Base-by-base conservation (phyloP, 2,888 invertebrate species). In the Stenolophus ochropezus region DNA sequence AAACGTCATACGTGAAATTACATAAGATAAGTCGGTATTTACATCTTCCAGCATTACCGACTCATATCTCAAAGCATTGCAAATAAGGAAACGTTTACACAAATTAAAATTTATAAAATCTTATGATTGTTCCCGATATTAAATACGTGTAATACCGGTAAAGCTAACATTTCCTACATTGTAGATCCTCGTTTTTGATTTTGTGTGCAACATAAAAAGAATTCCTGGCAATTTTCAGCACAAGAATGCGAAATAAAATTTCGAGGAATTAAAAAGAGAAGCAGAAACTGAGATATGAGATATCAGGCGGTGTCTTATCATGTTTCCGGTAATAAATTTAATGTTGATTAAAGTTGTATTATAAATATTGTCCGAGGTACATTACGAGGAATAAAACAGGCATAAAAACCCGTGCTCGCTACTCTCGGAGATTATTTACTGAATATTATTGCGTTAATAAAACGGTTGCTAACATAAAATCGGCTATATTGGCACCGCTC, bases 381-480 rank as follows among this genome's bases (percentile, higher is more conserved):
- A 61, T 61, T 61, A 61, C 61, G 21, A 14, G 4, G 23, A 69
- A 18, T 69, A 69, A 69, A 69, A 61, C 61, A 21, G 25, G 11
- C 61, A 23, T 61, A 61, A 61, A 56, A 61, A 61, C 8, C 65
- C 33, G 20, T 33, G 27, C 33, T 18, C 65, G 65, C 1, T 18
- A 33, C 16, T 61, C 61, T 27, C 14, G 65, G 25, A 74, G 74
- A 74, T 74, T 53, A 74, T 74, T 74, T 53, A 27, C 65, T 74
- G 74, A 53, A 74, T 74, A 74, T 74, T 74, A 74, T 74, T 74
- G 51, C 74, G 74, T 74, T 74, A 74, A 74, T 74, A 74, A 74
- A 74, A 74, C 74, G 74, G 53, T 74, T 53, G 51, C 51, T 20
- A 53, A 74, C 53, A 74, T 74, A 74, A 74, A 74, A 74, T 74